A percentile compares a stretch with the other conserved stretches of the same genome.
These are phyloP conservation scores for Rhogogaster chlorosoma DNA, from an alignment of 2,888 invertebrate species.

Conservation along the genomic window DNA sequence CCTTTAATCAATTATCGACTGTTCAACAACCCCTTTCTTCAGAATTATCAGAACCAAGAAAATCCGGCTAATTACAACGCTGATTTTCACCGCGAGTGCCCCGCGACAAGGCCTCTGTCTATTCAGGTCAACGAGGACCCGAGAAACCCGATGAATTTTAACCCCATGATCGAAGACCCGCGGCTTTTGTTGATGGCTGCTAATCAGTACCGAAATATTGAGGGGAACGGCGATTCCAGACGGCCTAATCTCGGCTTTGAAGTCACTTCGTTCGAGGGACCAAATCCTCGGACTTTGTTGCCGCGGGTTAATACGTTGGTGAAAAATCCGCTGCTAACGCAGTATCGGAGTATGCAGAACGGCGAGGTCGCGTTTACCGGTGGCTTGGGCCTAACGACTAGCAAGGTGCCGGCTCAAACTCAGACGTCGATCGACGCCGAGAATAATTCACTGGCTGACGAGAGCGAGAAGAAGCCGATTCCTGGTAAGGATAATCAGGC, in stretches of 20 bases:
- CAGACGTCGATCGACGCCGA: slow-evolving; percentile 69
- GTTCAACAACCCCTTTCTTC: slow-evolving; percentile 71
- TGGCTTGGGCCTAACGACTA: background rate
- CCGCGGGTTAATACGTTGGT: slow-evolving; percentile 59
- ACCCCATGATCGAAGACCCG: slow-evolving; percentile 54
- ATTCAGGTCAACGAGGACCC: slow-evolving; percentile 65
- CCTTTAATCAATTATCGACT: slow-evolving; percentile 69
- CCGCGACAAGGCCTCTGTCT: slow-evolving; percentile 65
- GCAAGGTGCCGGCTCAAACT: slow-evolving; percentile 64
- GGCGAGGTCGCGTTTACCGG: slow-evolving; percentile 56
- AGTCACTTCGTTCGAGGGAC: slow-evolving; percentile 75
- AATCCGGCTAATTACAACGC: slow-evolving; percentile 14
- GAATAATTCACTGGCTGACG: slow-evolving; percentile 60
- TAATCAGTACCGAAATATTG: slow-evolving; percentile 39
- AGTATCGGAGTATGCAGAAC: slow-evolving; percentile 68
- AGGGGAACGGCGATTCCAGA: slow-evolving; percentile 48
- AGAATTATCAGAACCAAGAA: slow-evolving; percentile 63
- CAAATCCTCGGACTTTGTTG: slow-evolving; percentile 71
- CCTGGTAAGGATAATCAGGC: slow-evolving; percentile 30
- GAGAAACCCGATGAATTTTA: slow-evolving; percentile 48
- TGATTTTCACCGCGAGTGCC: slow-evolving; percentile 54
- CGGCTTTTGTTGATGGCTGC: slow-evolving; percentile 62
- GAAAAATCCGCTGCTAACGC: slow-evolving; percentile 55
- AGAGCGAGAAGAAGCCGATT: slow-evolving; percentile 3
- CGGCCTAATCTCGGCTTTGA: slow-evolving; percentile 65